Base-by-base conservation (phyloP, 2,113 vertebrate species). In the Ardeotis arabs region DNA sequence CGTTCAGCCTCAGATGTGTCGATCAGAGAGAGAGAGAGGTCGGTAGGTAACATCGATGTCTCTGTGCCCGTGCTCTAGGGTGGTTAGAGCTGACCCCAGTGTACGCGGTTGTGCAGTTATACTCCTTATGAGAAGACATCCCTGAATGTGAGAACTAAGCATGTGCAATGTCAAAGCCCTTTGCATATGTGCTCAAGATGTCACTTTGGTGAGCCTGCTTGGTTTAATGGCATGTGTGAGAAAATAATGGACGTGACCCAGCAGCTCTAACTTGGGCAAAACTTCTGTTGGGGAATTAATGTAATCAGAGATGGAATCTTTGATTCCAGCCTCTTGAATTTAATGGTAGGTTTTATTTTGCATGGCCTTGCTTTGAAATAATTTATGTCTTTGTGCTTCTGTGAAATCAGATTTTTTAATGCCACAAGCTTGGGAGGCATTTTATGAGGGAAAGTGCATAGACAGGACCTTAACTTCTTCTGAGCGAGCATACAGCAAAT, bases 371-470 rank as follows among this genome's bases (percentile, higher is more conserved):
- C 84, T 93, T 87, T 93, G 87, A 69, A 93, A 82, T 94, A 89
- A 93, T 89, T 87, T 80, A 16, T 94, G 90, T 83, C 92, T 89
- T 93, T 90, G 84, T 95, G 81, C 67, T 94, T 90, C 84, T 87
- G 62, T 87, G 75, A 89, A 95, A 85, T 91, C 82, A 79, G 81
- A 84, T 92, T 84, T 88, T 89, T 83, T 49, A 92, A 91, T 35
- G 67, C 82, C 14, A 1, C 63, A 7, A 85, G 58, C 87, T 79
- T 13, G 5, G 81, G 89, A 91, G 93, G 66, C 5, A 0, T 90
- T 96, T 96, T 94, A 70, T 96, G 83, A 90, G 82, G 74, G 85
- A 93, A 94, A 85, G 82, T 83, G 82, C 87, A 90, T 33, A 90
- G 93, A 39, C 67, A 55, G 63, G 63, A 88, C 41, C 87, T 90